Base-by-base conservation (phyloP, 2,113 vertebrate genomes). In the Anguilla japonica region DNA sequence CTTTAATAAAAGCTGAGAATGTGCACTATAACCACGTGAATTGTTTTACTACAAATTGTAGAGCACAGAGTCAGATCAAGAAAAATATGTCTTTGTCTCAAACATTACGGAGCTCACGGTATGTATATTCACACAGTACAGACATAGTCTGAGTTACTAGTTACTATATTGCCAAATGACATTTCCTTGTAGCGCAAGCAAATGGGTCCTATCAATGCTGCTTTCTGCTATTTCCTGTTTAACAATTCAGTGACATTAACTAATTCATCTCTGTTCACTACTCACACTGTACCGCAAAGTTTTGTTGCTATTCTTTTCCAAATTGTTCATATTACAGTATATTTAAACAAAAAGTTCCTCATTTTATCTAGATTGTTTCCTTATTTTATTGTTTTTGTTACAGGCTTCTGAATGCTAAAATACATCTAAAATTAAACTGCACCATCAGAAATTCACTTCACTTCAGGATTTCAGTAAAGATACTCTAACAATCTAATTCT, bases 201-300 rank as follows among this genome's bases (percentile, higher is more conserved):
- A 85, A 78, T 85, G 29, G 15, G 8, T 1, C 41, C 41, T 85
- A 83, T 79, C 81, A 57, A 46, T 84, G 14, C 13, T 22, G 6
- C 29, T 53, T 53, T n/a, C 46, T 41, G 79, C 34, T 53, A 88
- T 84, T 89, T 75, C 40, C 87, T 84, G 41, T 22, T 83, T 88
- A 81, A 86, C 83, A 84, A 16, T 43, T 81, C 29, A 81, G 71
- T 56, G 79, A 86, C 43, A 83, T 87, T 43, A 81, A 46, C 29
- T 85, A 46, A 82, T 71, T 81, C 41, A 75, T 85, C 88, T 88
- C 87, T 87, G 50, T 84, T 43, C 40, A 80, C 26, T 15, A 80
- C 39, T 80, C 15, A 18, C 79, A 41, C 34, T 20, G 14, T 41
- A 6, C 71, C 11, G 29, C 13, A 75, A 34, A 41, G 34, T 80